Base-by-base conservation (phyloP, 2,797 vertebrate species). In the Tenualosa thibaudeaui region DNA sequence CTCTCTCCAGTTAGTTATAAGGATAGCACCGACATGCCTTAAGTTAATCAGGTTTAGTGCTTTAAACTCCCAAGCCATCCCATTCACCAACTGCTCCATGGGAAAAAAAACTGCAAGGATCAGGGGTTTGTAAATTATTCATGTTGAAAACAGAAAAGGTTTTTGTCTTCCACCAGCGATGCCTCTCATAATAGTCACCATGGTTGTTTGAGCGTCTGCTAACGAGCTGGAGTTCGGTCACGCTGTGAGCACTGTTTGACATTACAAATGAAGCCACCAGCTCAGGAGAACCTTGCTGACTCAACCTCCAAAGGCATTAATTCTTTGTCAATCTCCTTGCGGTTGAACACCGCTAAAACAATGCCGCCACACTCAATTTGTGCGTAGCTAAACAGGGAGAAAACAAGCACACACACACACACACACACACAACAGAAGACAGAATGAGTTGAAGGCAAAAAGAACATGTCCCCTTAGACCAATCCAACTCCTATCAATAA, bases 101-200 rank as follows among this genome's bases (percentile, higher is more conserved):
- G 50, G 10, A 51, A 12, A 9, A 65, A 12, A 31, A 68, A 75
- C 82, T 40, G 37, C 2, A 81, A 81, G 81, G 6, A 83, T 85
- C 83, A 83, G 49, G 62, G 75, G 54, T 68, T 82, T 31, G 22
- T 86, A 81, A 82, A 86, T 71, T 83, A 87, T 81, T 87, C 37
- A 87, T 71, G 62, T 9, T 78, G 24, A 60, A 53, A 71, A 50
- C 49, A 58, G 60, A 46, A 83, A 37, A 81, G 62, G 37, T 68
- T 68, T 65, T 31, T 65, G 62, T 65, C 68, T 53, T 60, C 46
- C 46, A 56, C 26, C 49, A n/a, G 49, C 46, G 17, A 50, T 53
- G 75, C 46, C 53, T 19, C 68, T 83, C 31, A 5, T 26, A 22
- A 75, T 2, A 19, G 68, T 7, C 15, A 5, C 31, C 2, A 37